A percentile compares a stretch with the other conserved stretches of the same genome.
These are phyloP conservation scores for Zaprionus ghesquierei DNA, from an alignment of 1,140 invertebrate genomes.

Conservation along the genomic window DNA sequence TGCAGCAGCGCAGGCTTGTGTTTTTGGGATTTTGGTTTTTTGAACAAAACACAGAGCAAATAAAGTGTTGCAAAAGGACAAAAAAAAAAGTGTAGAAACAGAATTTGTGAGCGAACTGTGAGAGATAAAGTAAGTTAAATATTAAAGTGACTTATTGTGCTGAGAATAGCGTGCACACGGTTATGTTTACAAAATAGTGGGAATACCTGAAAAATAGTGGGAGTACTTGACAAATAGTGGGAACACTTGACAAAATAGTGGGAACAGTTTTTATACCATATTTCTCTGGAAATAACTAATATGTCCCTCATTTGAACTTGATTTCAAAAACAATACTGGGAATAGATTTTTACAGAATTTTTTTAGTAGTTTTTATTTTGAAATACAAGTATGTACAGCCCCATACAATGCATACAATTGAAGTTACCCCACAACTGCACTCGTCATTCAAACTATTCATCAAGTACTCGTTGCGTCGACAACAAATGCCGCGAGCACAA, in stretches of 20 bases:
- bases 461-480: slow-evolving; percentile 12
- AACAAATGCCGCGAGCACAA: too few species aligned
- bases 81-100: background rate
- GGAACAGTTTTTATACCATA: background rate
- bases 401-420: background rate
- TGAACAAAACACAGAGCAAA: background rate
- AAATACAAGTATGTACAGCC: too few species aligned
- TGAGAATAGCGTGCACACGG: too few species aligned
- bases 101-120: background rate
- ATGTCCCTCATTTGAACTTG: too few species aligned
- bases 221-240: background rate
- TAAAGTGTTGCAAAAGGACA: background rate
- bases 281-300: background rate
- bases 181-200: background rate
- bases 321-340: background rate
- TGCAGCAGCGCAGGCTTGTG: background rate
- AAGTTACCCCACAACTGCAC: background rate
- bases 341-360: too few species aligned
- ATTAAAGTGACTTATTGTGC: background rate
- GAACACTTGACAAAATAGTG: background rate
- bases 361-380: too few species aligned
- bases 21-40: background rate
- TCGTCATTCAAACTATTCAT: slow-evolving; percentile 1
- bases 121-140: background rate
- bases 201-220: background rate